Evolutionary conservation across 2,797 vertebrate species (phyloP), one percentile per base, ranked within the genome.

Genomic region (Myotis findleyi): DNA sequence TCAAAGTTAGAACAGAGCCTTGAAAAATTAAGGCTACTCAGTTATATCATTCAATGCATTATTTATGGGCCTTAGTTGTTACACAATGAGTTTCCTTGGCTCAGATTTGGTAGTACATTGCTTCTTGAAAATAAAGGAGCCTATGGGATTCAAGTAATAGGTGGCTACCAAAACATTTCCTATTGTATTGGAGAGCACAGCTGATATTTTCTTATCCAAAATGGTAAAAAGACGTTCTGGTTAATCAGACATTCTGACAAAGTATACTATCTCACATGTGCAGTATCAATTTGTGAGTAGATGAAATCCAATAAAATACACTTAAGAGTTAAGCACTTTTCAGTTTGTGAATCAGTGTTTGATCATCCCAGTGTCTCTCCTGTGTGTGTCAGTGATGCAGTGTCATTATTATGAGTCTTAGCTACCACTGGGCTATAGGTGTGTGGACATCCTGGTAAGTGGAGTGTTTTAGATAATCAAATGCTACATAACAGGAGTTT

Each of bases 1-100:
- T 93, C 36, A 73, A 87, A 73, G 55, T 92, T 91, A 68, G 30
- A 87, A 49, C 69, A 69, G 89, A 79, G 55, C 16, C 66, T 92
- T 81, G 49, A 73, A 72, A 91, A 84, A 55, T 44, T 25, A 51
- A 87, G n/a, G 13, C 27, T 38, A 62, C 84, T 77, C 62, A 53
- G 27, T 49, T 85, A 20, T 8, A 57, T 79, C 6, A 73, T 72
- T 85, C 17, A 69, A 0, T 77, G 62, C 23, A 36, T 77, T 94
- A 44, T 89, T 94, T 85, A 20, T 27, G n/a, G 62, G 44, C 27
- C 57, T 36, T 89, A 44, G 53, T 59, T 77, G 11, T 77, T 33
- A 79, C 21, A 71, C 53, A 84, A 14, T 57, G 38, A 57, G 8
- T 93, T 86, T 59, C 44, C 16, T 72, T 69, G 41, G 21, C 41